Evolutionary conservation across 2,888 invertebrate species (phyloP), one percentile per base, ranked within the genome.

Genomic region (Gisinianus flammeolus): DNA sequence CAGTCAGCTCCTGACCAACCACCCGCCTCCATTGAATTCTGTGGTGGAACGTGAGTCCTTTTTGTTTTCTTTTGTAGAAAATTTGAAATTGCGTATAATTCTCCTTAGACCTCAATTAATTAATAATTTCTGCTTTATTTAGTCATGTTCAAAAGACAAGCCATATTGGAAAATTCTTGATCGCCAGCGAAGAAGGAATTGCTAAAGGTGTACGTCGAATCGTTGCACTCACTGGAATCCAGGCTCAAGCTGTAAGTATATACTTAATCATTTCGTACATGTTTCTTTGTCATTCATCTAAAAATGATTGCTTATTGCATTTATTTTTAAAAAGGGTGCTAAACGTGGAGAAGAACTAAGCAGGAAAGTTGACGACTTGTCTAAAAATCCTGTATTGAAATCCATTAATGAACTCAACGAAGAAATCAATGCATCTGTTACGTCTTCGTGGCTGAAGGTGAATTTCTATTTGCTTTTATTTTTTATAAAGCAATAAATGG

Each of bases 181-280:
- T 99, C 85, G 92, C 95, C 3, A 94, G 94, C 85, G 99, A 99
- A 89, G 99, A 99, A 89, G 98, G 99, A 16, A 99, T 99, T 84
- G 97, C 99, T 67, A 99, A 99, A 88, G 99, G 99, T 77, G 95
- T 98, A 84, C 90, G 99, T 79, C 91, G 99, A 86, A 97, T 99
- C 86, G 96, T 98, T 33, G 98, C 98, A 26, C 88, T 99, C 12
- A 99, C 98, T 44, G 99, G 99, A 0, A 93, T 94, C 3, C 97
- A 97, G 89, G 98, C 97, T 12, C 87, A 91, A 0, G 95, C 88
- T 82, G 85, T 85, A 79, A 68, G 22, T 22, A 30, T 3, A 77
- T 33, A 30, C 31, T 77, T 70, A 44, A 72, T 31, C 33, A 75
- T 24, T 31, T 54, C 22, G 2, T n/a, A 58, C 6, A 24, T 28